Evolutionary conservation across 2,113 vertebrate genomes (phyloP), one percentile per base, ranked within the genome.

Genomic region (Triplophysa siluroides): DNA sequence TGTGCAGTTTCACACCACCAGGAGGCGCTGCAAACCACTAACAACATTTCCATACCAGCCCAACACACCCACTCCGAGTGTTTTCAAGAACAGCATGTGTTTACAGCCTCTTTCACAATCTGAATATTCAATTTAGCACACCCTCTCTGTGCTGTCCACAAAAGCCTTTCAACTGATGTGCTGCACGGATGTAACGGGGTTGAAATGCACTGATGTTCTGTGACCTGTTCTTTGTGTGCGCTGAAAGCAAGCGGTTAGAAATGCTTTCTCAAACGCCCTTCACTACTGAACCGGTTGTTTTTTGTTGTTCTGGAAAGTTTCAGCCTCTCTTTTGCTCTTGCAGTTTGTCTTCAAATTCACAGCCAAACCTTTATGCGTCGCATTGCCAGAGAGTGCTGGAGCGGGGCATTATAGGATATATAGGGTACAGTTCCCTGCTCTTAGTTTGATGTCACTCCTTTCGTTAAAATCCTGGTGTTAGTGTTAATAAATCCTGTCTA

Each of bases 381-480:
- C 61, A 10, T 19, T 60, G 68, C 29, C 76, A 73, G 76, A n/a
- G 75, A 52, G 50, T 13, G 73, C 45, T 67, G 54, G 33, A 58
- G 63, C n/a, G n/a, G 73, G n/a, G 69, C 50, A 71, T 77, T 80
- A 63, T 45, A 69, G 71, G 78, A 77, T 66, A 56, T 38, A 56
- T 38, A 56, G 52, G 33, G 60, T 60, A 72, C 38, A 11, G 54
- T 76, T 58, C 65, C 52, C 64, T 38, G 23, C 12, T 29, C 66
- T 33, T 21, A 2, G 43, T 41, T 24, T 33, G 2, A 23, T 11
- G 29, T 12, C 52, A 63, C 29, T 70, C 19, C 11, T 13, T 2
- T 45, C 67, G 6, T 52, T 76, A 69, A 68, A 47, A 56, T 52
- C 19, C 62, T 8, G 24, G 16, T 26, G 23, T 76, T 38, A 54